These are phyloP conservation scores for Spilogale gracilis DNA, from an alignment of 2,113 vertebrate genomes.

Conservation along the genomic window DNA sequence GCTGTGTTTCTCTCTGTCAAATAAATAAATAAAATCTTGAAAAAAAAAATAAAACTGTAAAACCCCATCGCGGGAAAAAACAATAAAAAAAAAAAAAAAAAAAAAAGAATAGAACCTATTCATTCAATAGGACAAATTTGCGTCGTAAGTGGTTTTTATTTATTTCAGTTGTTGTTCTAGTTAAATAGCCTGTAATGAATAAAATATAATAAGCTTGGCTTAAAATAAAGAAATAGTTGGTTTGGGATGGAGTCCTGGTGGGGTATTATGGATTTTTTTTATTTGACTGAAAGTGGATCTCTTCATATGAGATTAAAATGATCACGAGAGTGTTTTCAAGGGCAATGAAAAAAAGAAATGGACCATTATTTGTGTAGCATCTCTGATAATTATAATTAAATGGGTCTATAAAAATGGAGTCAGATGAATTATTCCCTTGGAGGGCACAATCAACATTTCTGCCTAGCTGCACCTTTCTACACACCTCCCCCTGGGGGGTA, in stretches of 20 bases:
- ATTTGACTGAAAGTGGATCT: constrained; percentile 56
- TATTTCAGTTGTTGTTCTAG: constrained; percentile 8
- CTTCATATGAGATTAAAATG: constrained; percentile 56
- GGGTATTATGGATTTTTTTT: constrained; percentile 5
- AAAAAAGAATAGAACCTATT: not conserved
- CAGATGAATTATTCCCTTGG: not conserved
- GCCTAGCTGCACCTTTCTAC: not conserved
- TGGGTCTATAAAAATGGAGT: constrained; percentile 27
- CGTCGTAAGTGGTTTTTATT: not conserved
- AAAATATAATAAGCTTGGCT: constrained; percentile 53
- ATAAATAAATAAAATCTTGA: no score
- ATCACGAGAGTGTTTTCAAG: constrained; percentile 61
- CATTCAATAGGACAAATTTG: not conserved
- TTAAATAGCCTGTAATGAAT: constrained; percentile 40
- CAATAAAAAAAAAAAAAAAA: constrained; percentile 53
- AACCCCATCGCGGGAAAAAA: no score
- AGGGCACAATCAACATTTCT: not conserved
- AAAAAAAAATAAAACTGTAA: no score
- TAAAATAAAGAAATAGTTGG: constrained; percentile 60
- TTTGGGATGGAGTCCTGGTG: constrained; percentile 55
- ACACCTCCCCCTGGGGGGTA: not conserved
- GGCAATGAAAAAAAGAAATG: not conserved
- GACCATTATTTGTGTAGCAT: constrained; percentile 35
- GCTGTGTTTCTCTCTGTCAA: no score
- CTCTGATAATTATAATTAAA: constrained; percentile 63